Evolutionary conservation across 2,797 vertebrate species (phyloP), one percentile per base, ranked within the genome.

Genomic region (Enteromius thamalakanensis): DNA sequence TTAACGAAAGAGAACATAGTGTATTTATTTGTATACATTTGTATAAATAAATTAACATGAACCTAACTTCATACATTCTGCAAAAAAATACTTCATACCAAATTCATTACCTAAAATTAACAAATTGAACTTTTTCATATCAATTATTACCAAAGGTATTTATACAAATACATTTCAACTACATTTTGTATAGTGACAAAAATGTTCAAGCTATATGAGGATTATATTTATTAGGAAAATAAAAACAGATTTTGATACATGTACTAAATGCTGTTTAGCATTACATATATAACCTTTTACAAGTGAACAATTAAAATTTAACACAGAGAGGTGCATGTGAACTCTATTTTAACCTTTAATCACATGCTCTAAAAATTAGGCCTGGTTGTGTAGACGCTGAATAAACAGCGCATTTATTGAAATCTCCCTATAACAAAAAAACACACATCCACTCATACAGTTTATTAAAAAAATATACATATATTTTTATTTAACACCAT

Each of bases 401-500:
- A 26, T 10, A 6, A 32, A 60, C 11, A 47, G 42, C 32, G 64
- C 4, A 23, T 58, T 29, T 60, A 60, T 58, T 42, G 17, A 40
- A 79, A 51, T 68, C 47, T 32, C 29, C 40, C 58, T 65, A 49
- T 49, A 12, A 65, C 17, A 19, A 29, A 78, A 78, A 29, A 51
- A 34, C 15, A 64, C 37, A 64, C n/a, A 79, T 79, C 47, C 3
- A 5, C 37, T 14, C 45, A 32, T 40, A 79, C 26, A 9, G 37
- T 40, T 40, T 40, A 40, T 40, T 40, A 0, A 8, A 40, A 40
- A 40, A 40, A 8, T 9, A 9, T 8, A 40, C 2, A 40, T 40
- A 34, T 26, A 26, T 37, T 34, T 34, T 34, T 6, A 9, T 9
- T 8, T 2, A 40, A 42, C 40, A 42, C 40, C 40, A 10, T 42